phyloP scores from a whole-genome alignment of 2,888 invertebrate genomes.

The Drosophila demipolita region DNA sequence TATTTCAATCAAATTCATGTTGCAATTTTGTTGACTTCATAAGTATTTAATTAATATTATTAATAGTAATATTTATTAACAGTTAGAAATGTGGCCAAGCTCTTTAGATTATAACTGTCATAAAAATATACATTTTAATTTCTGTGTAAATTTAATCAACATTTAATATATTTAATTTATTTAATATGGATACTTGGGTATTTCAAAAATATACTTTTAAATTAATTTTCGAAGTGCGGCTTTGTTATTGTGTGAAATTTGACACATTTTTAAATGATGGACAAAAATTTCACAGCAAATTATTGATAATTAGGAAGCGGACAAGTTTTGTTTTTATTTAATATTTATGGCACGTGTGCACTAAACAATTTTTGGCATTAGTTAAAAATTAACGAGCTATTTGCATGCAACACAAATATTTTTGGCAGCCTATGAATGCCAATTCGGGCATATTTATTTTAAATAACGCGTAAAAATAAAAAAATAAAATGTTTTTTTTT shows the following conservation, averaged over 20 bases:
- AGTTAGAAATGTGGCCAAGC: neutral
- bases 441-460: neutral
- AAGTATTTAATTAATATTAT: neutral
- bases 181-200: neutral
- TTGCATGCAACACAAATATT: constrained; percentile 32
- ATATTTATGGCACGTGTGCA: neutral
- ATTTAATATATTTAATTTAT: neutral
- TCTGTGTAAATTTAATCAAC: neutral
- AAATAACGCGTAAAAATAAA: neutral
- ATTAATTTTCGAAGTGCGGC: constrained; percentile 4
- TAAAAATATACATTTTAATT: neutral
- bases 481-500: neutral
- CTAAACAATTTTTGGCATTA: constrained; percentile 4
- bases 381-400: constrained; percentile 26
- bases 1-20: constrained; percentile 28
- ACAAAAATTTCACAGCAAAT: constrained; percentile 36
- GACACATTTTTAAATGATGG: constrained; percentile 11
- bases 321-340: neutral
- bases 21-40: neutral
- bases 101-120: neutral
- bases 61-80: neutral
- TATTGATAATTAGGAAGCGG: constrained; percentile 52
- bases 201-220: neutral
- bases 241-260: neutral
- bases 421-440: neutral